Evolutionary conservation across 2,797 vertebrate species (phyloP).

Genomic region (Mormyrops boulengeri): DNA sequence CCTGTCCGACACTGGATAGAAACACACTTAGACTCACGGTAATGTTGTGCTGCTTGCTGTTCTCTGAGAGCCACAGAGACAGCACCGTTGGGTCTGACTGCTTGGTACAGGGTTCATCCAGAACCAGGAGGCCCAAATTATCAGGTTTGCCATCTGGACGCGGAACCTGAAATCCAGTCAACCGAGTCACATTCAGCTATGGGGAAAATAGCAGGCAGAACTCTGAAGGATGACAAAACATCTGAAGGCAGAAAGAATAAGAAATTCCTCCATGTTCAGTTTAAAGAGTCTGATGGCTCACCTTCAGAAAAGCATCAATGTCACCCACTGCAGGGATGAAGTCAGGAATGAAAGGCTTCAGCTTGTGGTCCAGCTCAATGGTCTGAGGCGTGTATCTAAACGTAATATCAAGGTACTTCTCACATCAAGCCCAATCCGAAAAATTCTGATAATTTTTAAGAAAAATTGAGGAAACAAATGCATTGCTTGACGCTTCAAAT

Average conservation of each 20-base stretch:
- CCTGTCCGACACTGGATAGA: background rate
- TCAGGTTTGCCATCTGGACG: conserved; percentile 75
- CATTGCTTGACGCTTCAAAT: background rate
- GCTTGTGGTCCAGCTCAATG: conserved; percentile 80
- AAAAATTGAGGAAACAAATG: background rate
- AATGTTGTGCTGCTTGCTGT: conserved; percentile 80
- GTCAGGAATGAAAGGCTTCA: conserved; percentile 93
- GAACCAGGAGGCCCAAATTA: conserved; percentile 76
- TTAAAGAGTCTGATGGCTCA: conserved; percentile 33
- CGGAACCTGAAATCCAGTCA: conserved; percentile 68
- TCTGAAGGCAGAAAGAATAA: background rate
- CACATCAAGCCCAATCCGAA: background rate
- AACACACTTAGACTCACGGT: conserved; percentile 49
- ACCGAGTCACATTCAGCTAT: background rate
- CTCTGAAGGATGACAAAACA: background rate
- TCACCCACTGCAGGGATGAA: conserved; percentile 95
- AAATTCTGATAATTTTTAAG: background rate
- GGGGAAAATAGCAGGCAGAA: background rate
- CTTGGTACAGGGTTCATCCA: conserved; percentile 88
- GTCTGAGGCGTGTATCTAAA: conserved; percentile 77
- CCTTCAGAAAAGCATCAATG: conserved; percentile 96
- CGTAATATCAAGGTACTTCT: background rate
- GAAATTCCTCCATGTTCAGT: background rate
- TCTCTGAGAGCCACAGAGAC: conserved; percentile 84
- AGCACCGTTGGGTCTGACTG: conserved; percentile 90